phyloP scores from a whole-genome alignment of 2,888 invertebrate genomes.

The Leptopterna dolabrata region DNA sequence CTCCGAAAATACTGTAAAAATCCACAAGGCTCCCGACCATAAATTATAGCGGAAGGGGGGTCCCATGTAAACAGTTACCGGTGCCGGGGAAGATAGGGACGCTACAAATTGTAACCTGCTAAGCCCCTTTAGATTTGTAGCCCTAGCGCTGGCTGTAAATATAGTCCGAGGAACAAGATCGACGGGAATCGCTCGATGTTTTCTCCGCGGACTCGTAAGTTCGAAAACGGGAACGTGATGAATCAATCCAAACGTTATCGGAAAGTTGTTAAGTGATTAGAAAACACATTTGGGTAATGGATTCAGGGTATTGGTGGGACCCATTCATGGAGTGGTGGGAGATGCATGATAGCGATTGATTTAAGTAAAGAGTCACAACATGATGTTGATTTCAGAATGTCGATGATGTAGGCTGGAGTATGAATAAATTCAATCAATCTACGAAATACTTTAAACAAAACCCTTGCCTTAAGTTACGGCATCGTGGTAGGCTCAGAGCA shows the following conservation, averaged over 20 bases:
- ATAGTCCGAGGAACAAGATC: conserved; percentile 31
- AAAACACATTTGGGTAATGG: too few relatives aligned
- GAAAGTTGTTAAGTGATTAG: neutral
- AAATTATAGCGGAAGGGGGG: neutral
- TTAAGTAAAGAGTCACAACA: too few relatives aligned
- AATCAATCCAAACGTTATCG: neutral
- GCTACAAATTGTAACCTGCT: conserved; percentile 39
- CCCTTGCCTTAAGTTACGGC: too few relatives aligned
- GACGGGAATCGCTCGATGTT: conserved; percentile 1
- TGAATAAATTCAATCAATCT: too few relatives aligned
- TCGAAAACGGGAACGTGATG: neutral
- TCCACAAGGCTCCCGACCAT: neutral
- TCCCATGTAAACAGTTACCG: conserved; percentile 34
- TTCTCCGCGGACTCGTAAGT: neutral
- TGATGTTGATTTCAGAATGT: too few relatives aligned
- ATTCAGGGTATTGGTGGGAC: too few relatives aligned
- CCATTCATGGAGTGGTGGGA: too few relatives aligned
- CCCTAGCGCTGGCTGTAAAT: conserved; percentile 6
- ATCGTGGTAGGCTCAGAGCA: too few relatives aligned
- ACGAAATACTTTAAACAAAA: too few relatives aligned
- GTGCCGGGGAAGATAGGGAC: conserved; percentile 17
- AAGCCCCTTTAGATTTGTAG: conserved; percentile 33
- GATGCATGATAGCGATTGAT: too few relatives aligned
- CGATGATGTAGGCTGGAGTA: too few relatives aligned
- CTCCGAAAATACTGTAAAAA: neutral